These are phyloP conservation scores for Danio jaintianensis DNA, from an alignment of 2,797 vertebrate species.

Conservation along the genomic window DNA sequence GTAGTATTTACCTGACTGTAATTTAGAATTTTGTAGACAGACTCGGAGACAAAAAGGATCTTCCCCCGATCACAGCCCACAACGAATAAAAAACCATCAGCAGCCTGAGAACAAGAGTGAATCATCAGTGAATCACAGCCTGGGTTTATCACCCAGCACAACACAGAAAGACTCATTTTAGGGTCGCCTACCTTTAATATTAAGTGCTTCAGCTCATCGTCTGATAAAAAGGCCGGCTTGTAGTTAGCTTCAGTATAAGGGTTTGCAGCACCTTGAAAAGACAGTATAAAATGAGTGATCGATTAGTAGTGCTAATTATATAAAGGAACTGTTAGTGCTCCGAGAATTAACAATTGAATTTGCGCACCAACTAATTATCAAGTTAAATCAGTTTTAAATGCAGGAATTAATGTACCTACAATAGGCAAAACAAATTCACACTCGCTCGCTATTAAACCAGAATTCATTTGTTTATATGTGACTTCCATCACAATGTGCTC, in stretches of 20 bases:
- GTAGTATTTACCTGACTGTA: slow-evolving; percentile 85
- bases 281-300: neutral
- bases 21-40: slow-evolving; percentile 95
- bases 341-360: neutral
- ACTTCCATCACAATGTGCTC: too few species aligned
- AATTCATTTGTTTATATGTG: too few species aligned
- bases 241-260: slow-evolving; percentile 98
- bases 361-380: too few species aligned
- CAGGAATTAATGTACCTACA: neutral
- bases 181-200: slow-evolving; percentile 89
- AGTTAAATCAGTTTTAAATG: neutral
- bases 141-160: neutral
- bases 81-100: slow-evolving; percentile 95
- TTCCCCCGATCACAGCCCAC: slow-evolving; percentile 96
- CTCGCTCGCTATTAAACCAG: too few species aligned
- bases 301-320: too few species aligned
- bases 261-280: slow-evolving; percentile 88
- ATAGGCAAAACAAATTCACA: too few species aligned
- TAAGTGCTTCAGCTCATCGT: slow-evolving; percentile 96
- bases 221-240: slow-evolving; percentile 96
- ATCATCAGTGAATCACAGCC: slow-evolving; percentile 1
- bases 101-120: slow-evolving; percentile 77
- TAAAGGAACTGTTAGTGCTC: too few species aligned
- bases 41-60: slow-evolving; percentile 96
- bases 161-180: neutral